Conservation (phyloP, 2,888 invertebrate species). For the Lasioglossum oenotherae region DNA sequence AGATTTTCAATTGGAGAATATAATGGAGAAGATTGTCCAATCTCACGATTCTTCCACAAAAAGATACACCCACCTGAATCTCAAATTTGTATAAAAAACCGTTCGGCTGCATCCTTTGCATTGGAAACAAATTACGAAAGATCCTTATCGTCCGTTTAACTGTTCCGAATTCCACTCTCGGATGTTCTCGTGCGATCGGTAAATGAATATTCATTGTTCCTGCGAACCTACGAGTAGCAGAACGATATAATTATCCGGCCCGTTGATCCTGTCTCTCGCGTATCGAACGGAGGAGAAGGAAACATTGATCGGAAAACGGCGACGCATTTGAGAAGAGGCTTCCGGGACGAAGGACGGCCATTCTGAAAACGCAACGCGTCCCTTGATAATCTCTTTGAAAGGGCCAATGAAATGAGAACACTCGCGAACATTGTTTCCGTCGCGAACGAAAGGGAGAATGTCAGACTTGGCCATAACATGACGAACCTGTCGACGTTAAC, state of each 20-base stretch:
- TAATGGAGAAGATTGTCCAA: not conserved
- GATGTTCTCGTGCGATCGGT: not conserved
- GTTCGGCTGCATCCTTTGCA: not conserved
- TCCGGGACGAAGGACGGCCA: not conserved
- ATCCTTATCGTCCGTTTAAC: not conserved
- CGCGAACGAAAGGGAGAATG: constrained; percentile 27
- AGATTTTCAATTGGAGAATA: not conserved
- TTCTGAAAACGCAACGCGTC: constrained; percentile 3
- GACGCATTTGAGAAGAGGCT: not conserved
- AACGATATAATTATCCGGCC: constrained; percentile 16
- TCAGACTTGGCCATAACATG: not conserved
- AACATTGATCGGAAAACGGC: constrained; percentile 2
- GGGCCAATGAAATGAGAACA: constrained; percentile 14
- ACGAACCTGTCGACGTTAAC: not conserved
- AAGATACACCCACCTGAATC: not conserved
- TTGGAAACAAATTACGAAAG: not conserved
- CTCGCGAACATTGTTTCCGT: constrained; percentile 26
- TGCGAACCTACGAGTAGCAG: not conserved
- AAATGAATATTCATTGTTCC: constrained; percentile 8
- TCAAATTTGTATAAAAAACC: not conserved
- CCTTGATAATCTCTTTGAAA: constrained; percentile 21
- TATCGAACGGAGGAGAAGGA: not conserved
- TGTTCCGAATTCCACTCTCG: not conserved
- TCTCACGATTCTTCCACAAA: not conserved
- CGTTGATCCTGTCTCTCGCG: not conserved